A percentile compares a stretch with the other conserved stretches of the same genome.
These are phyloP conservation scores for Catostylus mosaicus DNA, from an alignment of 30 jellyfish, hydroid and myxozoan genomes.

Conservation along the genomic window DNA sequence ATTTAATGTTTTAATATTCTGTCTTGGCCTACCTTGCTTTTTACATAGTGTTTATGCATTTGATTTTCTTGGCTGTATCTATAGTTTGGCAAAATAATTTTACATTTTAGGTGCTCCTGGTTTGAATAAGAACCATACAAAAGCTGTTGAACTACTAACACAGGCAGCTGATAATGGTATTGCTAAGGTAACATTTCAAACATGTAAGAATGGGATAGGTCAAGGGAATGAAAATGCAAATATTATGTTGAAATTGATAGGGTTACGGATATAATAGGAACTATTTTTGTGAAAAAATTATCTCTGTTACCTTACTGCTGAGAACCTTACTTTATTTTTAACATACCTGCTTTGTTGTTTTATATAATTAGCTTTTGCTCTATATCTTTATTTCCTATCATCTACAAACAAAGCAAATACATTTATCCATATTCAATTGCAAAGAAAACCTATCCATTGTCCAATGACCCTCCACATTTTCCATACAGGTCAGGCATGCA, in stretches of 20 bases:
- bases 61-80: neutral
- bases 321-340: neutral
- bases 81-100: no score
- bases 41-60: neutral
- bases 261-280: neutral
- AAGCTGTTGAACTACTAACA: constrained; percentile 30
- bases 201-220: neutral
- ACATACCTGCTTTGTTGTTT: neutral
- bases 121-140: constrained; percentile 7
- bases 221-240: no score
- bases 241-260: neutral
- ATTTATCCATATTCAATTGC: no score
- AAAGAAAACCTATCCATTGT: no score
- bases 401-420: no score
- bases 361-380: neutral
- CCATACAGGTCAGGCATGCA: no score
- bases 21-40: neutral
- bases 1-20: neutral
- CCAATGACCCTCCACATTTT: no score
- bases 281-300: no score
- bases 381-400: neutral
- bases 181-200: constrained; percentile 32
- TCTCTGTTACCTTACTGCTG: neutral
- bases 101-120: constrained; percentile 46
- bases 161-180: constrained; percentile 63